Base-by-base conservation (phyloP, 2,797 vertebrate species). In the Macropus fuliginosus region DNA sequence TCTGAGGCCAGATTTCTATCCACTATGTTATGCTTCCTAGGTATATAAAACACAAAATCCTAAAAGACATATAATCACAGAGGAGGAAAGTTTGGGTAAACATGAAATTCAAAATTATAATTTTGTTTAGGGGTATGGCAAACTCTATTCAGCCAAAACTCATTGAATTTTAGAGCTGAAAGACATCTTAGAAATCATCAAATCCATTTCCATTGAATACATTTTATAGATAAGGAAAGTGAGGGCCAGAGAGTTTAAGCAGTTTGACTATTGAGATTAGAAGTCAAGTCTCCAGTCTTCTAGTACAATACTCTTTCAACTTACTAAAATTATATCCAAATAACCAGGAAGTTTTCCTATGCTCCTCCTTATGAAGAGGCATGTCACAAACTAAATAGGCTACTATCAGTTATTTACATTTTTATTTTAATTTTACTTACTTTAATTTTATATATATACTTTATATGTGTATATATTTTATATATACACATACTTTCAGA, bases 11-110 rank as follows among this genome's bases (percentile, higher is more conserved):
- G 3, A 24, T 87, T 87, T 87, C 21, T 87, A 27, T 87, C 21
- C 21, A 52, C 50, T 52, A 74, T 74, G 14, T 8, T 81, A 81
- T 81, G 40, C 66, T 46, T 0, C 74, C 66, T 24, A 46, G 40
- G 21, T 40, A 87, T 87, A 87, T 12, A 27, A 87, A 46, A 87
- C 40, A 87, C 40, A 50, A 46, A 46, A 87, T 87, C 21, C 40
- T 87, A 87, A 87, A n/a, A 74, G 62, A 74, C 34, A 74, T n/a
- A 8, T 5, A n/a, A 40, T 21, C n/a, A 74, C 16, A 74, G 56
- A 97, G 94, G 55, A 94, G 81, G 16, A 27, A 94, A 28, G 12
- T 66, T 66, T 31, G 46, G 96, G 92, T 87, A 93, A 92, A 11
- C 27, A 28, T 31, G 46, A 91, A 55, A 87, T 59, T 90, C 9